Evolutionary conservation across 2,888 invertebrate species (phyloP), one percentile per base, ranked within the genome.

Genomic region (Fabriciana adippe): DNA sequence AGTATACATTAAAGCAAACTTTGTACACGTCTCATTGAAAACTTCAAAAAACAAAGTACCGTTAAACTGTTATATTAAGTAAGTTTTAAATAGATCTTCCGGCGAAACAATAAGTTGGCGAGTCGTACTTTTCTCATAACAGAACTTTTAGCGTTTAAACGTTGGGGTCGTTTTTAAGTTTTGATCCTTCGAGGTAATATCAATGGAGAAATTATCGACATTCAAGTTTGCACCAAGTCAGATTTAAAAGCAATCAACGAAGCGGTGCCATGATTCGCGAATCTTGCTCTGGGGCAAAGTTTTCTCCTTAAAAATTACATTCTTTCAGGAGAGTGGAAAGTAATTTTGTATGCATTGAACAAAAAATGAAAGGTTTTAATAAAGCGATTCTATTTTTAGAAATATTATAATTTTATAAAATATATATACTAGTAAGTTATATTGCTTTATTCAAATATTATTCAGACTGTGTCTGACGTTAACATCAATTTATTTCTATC

Each of bases 201-300:
- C 72, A 77, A 77, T 76, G 69, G 66, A 70, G 72, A 74, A 76
- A 74, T 76, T 78, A 75, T 75, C 74, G 75, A 71, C 56, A 63
- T 50, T 64, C 71, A 73, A 74, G 72, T 73, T 70, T 18, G 55
- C 26, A 64, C 55, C 69, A 70, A 75, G 70, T 72, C 60, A 68
- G 75, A 77, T 77, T 75, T 72, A 75, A 76, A 79, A 79, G 79
- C 78, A 81, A 81, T 80, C 79, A 79, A 81, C 76, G 78, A 79
- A 78, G 77, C 78, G 77, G 31, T 53, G n/a, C 64, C 60, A 41
- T 66, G 64, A 66, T 66, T 68, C 31, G 68, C 66, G 26, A 65
- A 31, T 65, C 70, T 71, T 56, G 64, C 56, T 60, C 45, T 41
- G n/a, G 55, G 48, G 54, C 61, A 16, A 67, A 67, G 41, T 67